phyloP scores from a whole-genome alignment of 2,113 vertebrate genomes.

The Shinisaurus crocodilurus region DNA sequence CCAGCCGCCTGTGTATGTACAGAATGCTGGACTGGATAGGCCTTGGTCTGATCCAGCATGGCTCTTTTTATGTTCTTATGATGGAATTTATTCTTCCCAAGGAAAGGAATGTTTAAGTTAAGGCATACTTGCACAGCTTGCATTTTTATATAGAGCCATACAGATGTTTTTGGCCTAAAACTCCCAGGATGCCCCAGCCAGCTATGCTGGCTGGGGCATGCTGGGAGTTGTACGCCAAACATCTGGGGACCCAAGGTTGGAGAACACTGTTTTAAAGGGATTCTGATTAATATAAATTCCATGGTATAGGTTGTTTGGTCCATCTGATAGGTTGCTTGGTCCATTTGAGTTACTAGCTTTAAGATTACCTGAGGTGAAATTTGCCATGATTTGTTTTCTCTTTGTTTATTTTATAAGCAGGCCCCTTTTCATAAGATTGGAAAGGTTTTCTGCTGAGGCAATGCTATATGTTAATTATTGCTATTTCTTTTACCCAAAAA shows the following conservation, averaged over 20 bases:
- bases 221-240: too few relatives aligned
- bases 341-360: neutral
- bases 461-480: neutral
- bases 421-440: neutral
- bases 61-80: too few relatives aligned
- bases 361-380: neutral
- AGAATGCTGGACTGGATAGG: too few relatives aligned
- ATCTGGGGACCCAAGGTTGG: too few relatives aligned
- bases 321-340: neutral
- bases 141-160: neutral
- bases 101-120: neutral
- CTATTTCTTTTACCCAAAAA: neutral
- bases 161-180: too few relatives aligned
- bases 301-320: neutral
- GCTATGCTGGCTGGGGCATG: too few relatives aligned
- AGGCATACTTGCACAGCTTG: too few relatives aligned
- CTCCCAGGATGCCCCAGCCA: too few relatives aligned
- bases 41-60: too few relatives aligned
- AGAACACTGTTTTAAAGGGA: neutral
- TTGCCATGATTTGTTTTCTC: neutral
- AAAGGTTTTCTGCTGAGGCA: neutral
- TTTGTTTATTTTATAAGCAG: neutral
- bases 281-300: neutral
- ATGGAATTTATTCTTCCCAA: neutral
- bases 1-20: too few relatives aligned